Base-by-base conservation (phyloP, 1,140 invertebrate genomes). In the Carposina sasakii region DNA sequence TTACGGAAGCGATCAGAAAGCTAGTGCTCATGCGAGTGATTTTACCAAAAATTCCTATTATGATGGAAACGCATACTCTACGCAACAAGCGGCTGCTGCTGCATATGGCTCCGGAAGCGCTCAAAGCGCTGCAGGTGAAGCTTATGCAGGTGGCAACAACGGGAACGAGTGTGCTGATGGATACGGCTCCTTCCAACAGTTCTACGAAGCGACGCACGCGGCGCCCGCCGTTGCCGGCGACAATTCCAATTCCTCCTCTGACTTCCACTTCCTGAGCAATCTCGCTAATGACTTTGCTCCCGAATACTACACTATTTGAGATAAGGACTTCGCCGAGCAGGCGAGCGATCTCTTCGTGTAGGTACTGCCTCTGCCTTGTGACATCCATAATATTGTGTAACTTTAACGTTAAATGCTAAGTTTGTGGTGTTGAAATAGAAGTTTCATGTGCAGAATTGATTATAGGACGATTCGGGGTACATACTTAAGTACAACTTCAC, bases 231-330 rank as follows among this genome's bases (percentile, higher is more conserved):
- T 89, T 17, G 73, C 87, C 57, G 79, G 90, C n/a, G 92, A 95
- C 56, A 94, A 94, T 76, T 94, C 92, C 57, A 95, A 95, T 68
- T 94, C 93, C 66, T 95, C 93, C 1, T 95, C 94, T 6, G 95
- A 96, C 70, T 96, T 96, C 75, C 96, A 96, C 76, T 96, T 96
- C 66, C 88, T 96, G 30, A 95, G 93, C 66, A 96, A 94, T 69
- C 86, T 96, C 60, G 94, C 94, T 43, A 96, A 95, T 77, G 94
- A 96, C 66, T 96, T 96, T 72, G 93, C 92, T 1, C 94, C 94
- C 0, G 95, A 96, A 75, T 96, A 96, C 74, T 96, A 96, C 84
- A 93, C 94, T 79, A 91, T 95, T 83, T 91, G 90, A 84, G 81
- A 84, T 67, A 84, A 82, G 78, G 81, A 82, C 58, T 77, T 82